phyloP scores from a whole-genome alignment of 2,888 invertebrate species.

The Megalurothrips usitatus region DNA sequence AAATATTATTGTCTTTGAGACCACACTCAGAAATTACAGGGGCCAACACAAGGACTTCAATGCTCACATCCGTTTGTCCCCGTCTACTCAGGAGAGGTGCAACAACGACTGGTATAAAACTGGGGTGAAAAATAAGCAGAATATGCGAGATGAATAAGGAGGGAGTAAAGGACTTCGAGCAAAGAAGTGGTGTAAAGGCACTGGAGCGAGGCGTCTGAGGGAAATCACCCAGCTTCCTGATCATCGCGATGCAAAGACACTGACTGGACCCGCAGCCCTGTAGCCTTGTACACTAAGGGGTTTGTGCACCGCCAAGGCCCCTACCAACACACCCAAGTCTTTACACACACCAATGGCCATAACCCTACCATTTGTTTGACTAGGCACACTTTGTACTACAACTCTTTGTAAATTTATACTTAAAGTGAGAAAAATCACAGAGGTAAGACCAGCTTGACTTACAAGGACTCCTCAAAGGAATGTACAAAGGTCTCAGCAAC shows the following conservation, averaged over 20 bases:
- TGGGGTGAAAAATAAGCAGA: not conserved
- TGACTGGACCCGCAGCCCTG: not conserved
- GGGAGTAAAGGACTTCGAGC: conserved; percentile 14
- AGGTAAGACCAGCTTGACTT: conserved; percentile 8
- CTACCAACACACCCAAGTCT: not conserved
- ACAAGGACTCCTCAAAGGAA: not conserved
- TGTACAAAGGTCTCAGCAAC: conserved; percentile 9
- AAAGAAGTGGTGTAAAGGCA: conserved; percentile 26
- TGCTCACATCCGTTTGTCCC: conserved; percentile 21
- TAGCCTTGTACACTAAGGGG: not conserved
- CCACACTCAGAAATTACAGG: conserved; percentile 19
- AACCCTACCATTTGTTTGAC: conserved; percentile 9
- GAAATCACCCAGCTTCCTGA: not conserved
- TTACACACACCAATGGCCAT: not conserved
- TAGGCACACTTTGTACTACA: conserved; percentile 26
- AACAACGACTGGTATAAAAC: conserved; percentile 6
- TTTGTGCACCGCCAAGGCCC: not conserved
- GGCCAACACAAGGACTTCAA: conserved; percentile 21
- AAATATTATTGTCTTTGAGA: conserved; percentile 27
- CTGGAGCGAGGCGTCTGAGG: not conserved
- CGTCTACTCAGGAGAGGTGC: not conserved
- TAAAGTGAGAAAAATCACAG: conserved; percentile 11
- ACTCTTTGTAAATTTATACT: conserved; percentile 23
- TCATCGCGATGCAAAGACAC: not conserved
- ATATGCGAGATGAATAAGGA: not conserved